Evolutionary conservation across 2,888 invertebrate species (phyloP), one percentile per base, ranked within the genome.

Genomic region (Apotomis turbidana): DNA sequence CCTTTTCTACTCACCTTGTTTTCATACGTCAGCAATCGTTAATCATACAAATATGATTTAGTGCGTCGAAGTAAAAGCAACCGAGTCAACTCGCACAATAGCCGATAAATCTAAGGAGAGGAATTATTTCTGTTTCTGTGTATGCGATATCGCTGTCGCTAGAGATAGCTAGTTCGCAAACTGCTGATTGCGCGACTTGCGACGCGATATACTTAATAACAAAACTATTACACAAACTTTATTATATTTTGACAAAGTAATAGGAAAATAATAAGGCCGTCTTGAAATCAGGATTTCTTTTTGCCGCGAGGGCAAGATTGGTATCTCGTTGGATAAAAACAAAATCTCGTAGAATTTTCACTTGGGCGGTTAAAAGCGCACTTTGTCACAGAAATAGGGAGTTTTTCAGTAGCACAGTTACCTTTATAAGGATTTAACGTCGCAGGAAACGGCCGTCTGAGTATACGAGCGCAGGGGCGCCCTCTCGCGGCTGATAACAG

Each of bases 401-500:
- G 88, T 89, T 90, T 90, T 91, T 90, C 88, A 88, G 87, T 85
- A 83, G 87, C 88, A 90, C 90, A 87, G 89, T 90, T 88, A 91
- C 91, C 88, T 90, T 90, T 89, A 89, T 90, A 89, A 90, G 89
- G 89, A 87, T 89, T 90, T 91, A 90, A 90, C 88, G 89, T 90
- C 88, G 86, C 83, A 87, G 87, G 88, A 89, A 91, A 91, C 89
- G 88, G 90, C 87, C 90, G 84, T 88, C 88, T 88, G 87, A 90
- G 91, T 88, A 89, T 89, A 91, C 90, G 90, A 89, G 88, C 86
- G 83, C 85, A 84, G 86, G 87, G 88, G 88, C 87, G 89, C 90
- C 90, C 91, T 92, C 90, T 87, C 87, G 80, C 87, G 86, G 90
- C 90, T 94, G 94, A 95, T 95, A 95, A 95, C 94, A 94, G 94